Percentiles rank a stretch among this genome's conserved stretches.
phyloP scores from a whole-genome alignment of 1,140 invertebrate genomes.

The Drosophila ercepeae region DNA sequence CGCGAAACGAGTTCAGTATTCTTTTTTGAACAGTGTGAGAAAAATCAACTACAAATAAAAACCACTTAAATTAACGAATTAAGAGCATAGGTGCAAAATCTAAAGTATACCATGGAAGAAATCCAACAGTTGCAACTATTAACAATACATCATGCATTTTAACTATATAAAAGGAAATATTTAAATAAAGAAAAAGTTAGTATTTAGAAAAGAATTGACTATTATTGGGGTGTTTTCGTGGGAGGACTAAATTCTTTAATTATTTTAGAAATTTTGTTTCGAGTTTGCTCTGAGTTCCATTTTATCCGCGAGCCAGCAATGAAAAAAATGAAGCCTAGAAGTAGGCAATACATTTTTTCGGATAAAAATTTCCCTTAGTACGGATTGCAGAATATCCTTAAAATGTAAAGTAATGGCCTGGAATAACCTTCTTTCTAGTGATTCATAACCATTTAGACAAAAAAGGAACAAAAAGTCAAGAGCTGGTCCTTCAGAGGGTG shows the following conservation, averaged over 20 bases:
- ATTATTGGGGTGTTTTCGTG: slow-evolving; percentile 3
- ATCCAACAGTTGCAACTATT: slow-evolving; percentile 76
- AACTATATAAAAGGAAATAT: slow-evolving; percentile 75
- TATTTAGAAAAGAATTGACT: slow-evolving; percentile 38
- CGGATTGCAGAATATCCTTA: no score
- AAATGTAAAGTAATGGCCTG: no score
- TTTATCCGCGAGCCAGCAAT: no score
- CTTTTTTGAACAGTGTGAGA: slow-evolving; percentile 45
- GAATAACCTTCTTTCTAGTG: no score
- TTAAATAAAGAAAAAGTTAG: slow-evolving; percentile 80
- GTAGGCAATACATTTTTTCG: neutral
- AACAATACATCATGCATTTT: slow-evolving; percentile 73
- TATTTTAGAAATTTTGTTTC: no score
- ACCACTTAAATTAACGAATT: slow-evolving; percentile 29
- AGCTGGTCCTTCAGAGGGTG: neutral
- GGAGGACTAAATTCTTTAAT: neutral
- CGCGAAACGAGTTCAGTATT: slow-evolving; percentile 39
- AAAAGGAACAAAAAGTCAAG: neutral
- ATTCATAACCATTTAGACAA: no score
- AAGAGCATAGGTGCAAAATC: slow-evolving; percentile 63
- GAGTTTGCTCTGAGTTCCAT: no score
- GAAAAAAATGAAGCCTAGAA: neutral
- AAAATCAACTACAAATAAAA: slow-evolving; percentile 52
- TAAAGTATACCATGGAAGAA: slow-evolving; percentile 67
- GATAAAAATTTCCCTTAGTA: neutral